These are phyloP conservation scores for Romanogobio albipinnatus DNA, from an alignment of 2,113 vertebrate species.

Conservation along the genomic window DNA sequence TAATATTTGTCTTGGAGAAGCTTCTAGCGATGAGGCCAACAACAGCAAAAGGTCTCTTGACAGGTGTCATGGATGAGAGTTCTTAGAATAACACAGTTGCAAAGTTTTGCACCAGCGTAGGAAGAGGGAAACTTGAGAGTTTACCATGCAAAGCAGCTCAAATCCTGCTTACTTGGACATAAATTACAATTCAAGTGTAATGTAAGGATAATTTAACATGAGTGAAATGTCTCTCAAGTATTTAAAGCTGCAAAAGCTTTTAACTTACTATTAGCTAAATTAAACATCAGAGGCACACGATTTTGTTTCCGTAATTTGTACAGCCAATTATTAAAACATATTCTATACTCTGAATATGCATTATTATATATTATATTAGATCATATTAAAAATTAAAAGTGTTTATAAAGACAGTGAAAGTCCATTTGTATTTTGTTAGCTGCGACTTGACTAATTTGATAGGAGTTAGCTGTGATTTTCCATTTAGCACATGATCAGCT, in stretches of 20 bases:
- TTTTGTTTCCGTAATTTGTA: not conserved
- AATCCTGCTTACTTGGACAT: constrained; percentile 46
- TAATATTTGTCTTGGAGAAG: constrained; percentile 72
- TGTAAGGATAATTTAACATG: constrained; percentile 38
- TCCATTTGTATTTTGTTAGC: constrained; percentile 66
- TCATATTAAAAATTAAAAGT: not conserved
- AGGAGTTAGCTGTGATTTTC: constrained; percentile 69
- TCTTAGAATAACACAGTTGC: constrained; percentile 49
- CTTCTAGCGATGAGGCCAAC: constrained; percentile 67
- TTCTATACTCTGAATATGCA: not conserved
- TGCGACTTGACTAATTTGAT: not conserved
- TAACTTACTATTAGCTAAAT: constrained; percentile 21
- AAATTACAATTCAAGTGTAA: constrained; percentile 29
- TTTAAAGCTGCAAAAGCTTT: not conserved
- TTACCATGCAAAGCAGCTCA: constrained; percentile 30
- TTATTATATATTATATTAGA: not conserved
- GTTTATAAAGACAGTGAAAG: constrained; percentile 60
- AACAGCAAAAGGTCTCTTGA: constrained; percentile 66
- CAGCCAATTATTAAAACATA: not conserved
- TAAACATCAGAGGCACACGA: not conserved
- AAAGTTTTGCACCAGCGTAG: constrained; percentile 32
- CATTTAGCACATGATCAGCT: constrained; percentile 63
- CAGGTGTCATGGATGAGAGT: constrained; percentile 69
- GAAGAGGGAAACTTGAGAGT: constrained; percentile 28
- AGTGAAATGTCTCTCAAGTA: constrained; percentile 32